Evolutionary conservation across 2,113 vertebrate species (phyloP).

Genomic region (Oxyruncus cristatus): DNA sequence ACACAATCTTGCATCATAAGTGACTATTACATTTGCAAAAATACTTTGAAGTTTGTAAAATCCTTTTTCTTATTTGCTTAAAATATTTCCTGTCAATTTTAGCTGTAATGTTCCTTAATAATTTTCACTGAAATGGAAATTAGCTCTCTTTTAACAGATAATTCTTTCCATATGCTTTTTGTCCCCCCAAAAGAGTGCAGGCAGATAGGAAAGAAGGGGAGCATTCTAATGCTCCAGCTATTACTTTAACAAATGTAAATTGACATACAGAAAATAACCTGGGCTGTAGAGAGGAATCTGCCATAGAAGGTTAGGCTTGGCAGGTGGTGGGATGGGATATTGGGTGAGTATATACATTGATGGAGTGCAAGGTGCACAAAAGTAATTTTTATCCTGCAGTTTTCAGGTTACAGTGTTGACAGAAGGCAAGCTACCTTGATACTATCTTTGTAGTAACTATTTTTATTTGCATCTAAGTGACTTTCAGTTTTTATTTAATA

Average conservation of each 20-base stretch:
- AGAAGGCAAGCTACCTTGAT: neutral
- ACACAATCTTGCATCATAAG: rapidly evolving
- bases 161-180: neutral
- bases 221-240: neutral
- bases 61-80: neutral
- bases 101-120: neutral
- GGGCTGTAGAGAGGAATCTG: neutral
- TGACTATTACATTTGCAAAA: neutral
- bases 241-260: neutral
- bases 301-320: neutral
- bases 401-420: neutral
- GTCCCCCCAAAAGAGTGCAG: neutral
- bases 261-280: neutral
- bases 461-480: neutral
- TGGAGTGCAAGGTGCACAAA: neutral
- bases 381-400: neutral
- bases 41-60: neutral
- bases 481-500: neutral
- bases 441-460: neutral
- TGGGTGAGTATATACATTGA: neutral
- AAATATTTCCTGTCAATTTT: neutral
- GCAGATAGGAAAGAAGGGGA: neutral
- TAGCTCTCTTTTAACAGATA: neutral
- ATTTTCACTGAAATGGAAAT: neutral
- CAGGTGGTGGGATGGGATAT: neutral